Conservation (phyloP, 2,888 invertebrate species). For the Cecidostiba fungosa region DNA sequence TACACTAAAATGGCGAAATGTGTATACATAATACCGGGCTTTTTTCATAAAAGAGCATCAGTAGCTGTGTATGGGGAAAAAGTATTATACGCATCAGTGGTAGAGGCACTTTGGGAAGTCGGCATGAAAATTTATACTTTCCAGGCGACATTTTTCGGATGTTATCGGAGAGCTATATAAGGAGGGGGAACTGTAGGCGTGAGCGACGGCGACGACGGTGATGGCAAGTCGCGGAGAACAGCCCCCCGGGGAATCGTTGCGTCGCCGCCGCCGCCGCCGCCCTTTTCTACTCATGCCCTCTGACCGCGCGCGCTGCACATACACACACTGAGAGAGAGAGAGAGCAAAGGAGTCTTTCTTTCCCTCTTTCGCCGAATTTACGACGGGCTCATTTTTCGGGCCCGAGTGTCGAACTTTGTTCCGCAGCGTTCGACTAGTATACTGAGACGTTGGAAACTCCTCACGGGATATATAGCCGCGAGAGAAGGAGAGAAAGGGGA, state of each 20-base stretch:
- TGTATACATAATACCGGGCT: background rate
- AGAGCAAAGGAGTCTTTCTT: too few relatives aligned
- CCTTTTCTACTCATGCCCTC: too few relatives aligned
- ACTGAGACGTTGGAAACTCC: slow-evolving; percentile 49
- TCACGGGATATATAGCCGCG: background rate
- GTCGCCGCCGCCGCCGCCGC: slow-evolving; percentile 60
- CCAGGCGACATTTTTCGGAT: slow-evolving; percentile 42
- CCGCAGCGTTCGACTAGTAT: too few relatives aligned
- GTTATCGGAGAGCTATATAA: slow-evolving; percentile 17
- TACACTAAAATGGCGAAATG: background rate
- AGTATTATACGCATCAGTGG: background rate
- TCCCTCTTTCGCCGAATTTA: slow-evolving; percentile 36
- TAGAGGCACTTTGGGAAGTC: background rate
- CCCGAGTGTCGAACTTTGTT: slow-evolving; percentile 46
- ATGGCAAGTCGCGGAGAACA: slow-evolving; percentile 73
- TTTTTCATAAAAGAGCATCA: slow-evolving; percentile 11
- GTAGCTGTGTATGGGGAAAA: background rate
- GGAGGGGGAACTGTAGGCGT: slow-evolving; percentile 3
- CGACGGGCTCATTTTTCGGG: slow-evolving; percentile 36
- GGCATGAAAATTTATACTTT: slow-evolving; percentile 38
- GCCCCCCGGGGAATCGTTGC: slow-evolving; percentile 73
- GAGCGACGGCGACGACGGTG: slow-evolving; percentile 66
- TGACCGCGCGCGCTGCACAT: too few relatives aligned
- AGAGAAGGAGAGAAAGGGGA: background rate
- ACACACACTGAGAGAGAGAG: too few relatives aligned